A percentile compares a stretch with the other conserved stretches of the same genome.
Conservation (phyloP, 2,888 invertebrate species). For the Xanthorhoe designata region DNA sequence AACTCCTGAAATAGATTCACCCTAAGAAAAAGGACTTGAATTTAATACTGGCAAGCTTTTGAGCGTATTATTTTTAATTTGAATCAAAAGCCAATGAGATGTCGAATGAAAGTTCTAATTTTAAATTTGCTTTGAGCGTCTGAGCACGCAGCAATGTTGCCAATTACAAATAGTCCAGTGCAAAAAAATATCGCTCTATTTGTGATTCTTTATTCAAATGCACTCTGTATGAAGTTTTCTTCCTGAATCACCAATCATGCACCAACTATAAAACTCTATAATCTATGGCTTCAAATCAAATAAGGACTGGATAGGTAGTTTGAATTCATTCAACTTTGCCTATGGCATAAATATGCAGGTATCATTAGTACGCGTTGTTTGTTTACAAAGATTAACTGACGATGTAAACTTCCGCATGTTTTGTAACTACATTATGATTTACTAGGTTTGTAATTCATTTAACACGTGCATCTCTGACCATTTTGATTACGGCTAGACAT, state of each 20-base stretch:
- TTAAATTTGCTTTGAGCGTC: slow-evolving; percentile 41
- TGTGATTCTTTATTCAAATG: slow-evolving; percentile 13
- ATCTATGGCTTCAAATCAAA: neutral
- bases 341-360: slow-evolving; percentile 25
- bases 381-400: slow-evolving; percentile 41
- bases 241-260: neutral
- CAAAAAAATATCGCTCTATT: slow-evolving; percentile 24
- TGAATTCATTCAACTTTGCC: slow-evolving; percentile 20
- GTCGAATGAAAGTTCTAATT: slow-evolving; percentile 40
- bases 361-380: slow-evolving; percentile 39
- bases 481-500: slow-evolving; percentile 2
- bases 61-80: slow-evolving; percentile 36
- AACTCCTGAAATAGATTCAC: slow-evolving; percentile 21
- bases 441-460: slow-evolving; percentile 28
- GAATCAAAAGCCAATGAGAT: slow-evolving; percentile 35
- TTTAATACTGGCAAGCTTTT: slow-evolving; percentile 19
- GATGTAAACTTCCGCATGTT: slow-evolving; percentile 40
- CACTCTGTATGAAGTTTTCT: slow-evolving; percentile 1
- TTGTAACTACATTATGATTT: slow-evolving; percentile 36
- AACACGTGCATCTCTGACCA: slow-evolving; percentile 26
- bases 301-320: neutral
- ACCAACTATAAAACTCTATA: neutral
- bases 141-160: slow-evolving; percentile 43
- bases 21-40: slow-evolving; percentile 8
- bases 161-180: slow-evolving; percentile 40